Base-by-base conservation (phyloP, 2,113 vertebrate species). In the Emydura subglobosa region DNA sequence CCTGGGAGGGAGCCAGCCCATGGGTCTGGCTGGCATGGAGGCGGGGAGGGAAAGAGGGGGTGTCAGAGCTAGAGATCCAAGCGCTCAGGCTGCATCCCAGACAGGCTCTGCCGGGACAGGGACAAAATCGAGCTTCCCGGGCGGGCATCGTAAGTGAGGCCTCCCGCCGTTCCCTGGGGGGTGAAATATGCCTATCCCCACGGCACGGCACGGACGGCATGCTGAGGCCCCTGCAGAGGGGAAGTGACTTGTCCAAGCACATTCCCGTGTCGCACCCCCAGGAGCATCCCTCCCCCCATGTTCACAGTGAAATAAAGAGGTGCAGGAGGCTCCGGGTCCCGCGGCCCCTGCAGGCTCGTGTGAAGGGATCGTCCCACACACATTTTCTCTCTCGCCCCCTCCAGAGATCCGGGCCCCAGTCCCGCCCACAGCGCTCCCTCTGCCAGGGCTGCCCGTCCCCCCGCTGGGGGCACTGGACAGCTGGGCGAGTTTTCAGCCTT, bases 401-500 rank as follows among this genome's bases (percentile, higher is more conserved):
- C 8, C 49, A 2, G 55, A 27, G 82, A n/a, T 7, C 25, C 5
- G 6, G 21, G 80, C 22, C 24, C 13, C 81, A 31, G 39, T 39
- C 54, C 85, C 59, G 51, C 57, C 79, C 68, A 1, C 49, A 59
- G 44, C 25, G 55, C 80, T 47, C 3, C 24, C 10, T 6, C 31
- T 34, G 42, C 47, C 27, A 5, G 86, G 54, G 85, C 78, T 81
- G 78, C 76, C 5, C 65, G 65, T 79, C 29, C 49, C 82, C 90
- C 91, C 86, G 21, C 65, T 79, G 10, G 0, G 9, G 76, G 90
- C 86, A 68, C 96, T 94, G 96, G 39, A 89, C 86, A 79, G 85
- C 86, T 94, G 93, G 95, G 98, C 97, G 97, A 34, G 44, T 96
- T 93, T 83, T 94, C 87, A 90, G 95, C 95, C 89, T 93, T 50